Conservation (phyloP, 2,888 invertebrate genomes). For the Oscheius myriophilus region DNA sequence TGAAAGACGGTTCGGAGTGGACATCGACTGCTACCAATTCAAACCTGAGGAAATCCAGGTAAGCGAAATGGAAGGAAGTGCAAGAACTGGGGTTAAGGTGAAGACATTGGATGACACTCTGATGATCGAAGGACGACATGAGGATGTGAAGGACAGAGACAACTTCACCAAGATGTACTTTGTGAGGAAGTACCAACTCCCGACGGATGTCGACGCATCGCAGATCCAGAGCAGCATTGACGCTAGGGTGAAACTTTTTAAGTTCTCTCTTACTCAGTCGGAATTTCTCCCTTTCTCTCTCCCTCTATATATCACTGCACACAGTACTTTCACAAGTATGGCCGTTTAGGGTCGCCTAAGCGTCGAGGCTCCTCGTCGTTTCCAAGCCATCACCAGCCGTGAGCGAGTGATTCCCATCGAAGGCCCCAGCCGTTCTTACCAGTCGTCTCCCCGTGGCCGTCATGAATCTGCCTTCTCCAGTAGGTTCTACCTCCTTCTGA, state of each 20-base stretch:
- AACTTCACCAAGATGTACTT: conserved; percentile 69
- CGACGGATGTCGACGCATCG: conserved; percentile 64
- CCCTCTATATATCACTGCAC: too few species aligned
- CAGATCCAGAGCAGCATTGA: conserved; percentile 64
- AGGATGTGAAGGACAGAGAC: conserved; percentile 65
- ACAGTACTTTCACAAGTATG: too few species aligned
- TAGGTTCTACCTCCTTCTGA: conserved; percentile 7
- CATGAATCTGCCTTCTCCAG: conserved; percentile 36
- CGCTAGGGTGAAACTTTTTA: conserved; percentile 49
- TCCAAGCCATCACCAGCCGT: conserved; percentile 55
- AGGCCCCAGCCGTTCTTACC: conserved; percentile 45
- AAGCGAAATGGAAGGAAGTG: neutral
- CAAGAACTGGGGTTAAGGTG: conserved; percentile 39
- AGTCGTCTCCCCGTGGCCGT: conserved; percentile 31
- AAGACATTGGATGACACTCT: conserved; percentile 69
- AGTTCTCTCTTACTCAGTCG: too few species aligned
- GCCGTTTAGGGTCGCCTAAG: conserved; percentile 65
- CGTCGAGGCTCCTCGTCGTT: conserved; percentile 65
- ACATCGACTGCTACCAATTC: conserved; percentile 69
- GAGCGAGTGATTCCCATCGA: conserved; percentile 68
- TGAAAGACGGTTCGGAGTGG: conserved; percentile 63
- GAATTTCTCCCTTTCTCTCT: too few species aligned
- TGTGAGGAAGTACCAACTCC: conserved; percentile 68
- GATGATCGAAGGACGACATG: conserved; percentile 68
- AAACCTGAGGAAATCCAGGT: conserved; percentile 69